These are phyloP conservation scores for Limnothrissa miodon DNA, from an alignment of 2,113 vertebrate species.

Conservation along the genomic window DNA sequence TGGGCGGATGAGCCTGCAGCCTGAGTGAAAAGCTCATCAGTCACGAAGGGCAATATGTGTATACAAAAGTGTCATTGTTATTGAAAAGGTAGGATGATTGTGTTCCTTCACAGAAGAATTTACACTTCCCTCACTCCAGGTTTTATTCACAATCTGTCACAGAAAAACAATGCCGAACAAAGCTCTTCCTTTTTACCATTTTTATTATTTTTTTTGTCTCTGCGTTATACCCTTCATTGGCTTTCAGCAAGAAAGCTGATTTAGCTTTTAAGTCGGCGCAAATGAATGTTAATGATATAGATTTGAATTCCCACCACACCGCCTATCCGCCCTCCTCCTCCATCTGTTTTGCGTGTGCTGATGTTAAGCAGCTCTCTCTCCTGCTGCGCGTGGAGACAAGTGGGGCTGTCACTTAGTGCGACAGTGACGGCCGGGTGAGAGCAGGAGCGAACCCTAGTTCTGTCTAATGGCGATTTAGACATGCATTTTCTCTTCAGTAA, in stretches of 20 bases:
- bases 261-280: constrained; percentile 23
- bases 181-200: constrained; percentile 3
- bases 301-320: constrained; percentile 5
- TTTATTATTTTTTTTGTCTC: neutral
- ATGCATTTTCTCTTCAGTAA: neutral
- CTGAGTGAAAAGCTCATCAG: neutral
- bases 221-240: neutral
- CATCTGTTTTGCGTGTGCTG: neutral
- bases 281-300: constrained; percentile 32
- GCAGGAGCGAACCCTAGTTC: neutral
- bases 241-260: constrained; percentile 17
- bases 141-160: neutral
- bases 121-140: neutral
- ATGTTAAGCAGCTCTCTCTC: neutral
- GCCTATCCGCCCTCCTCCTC: neutral
- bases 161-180: neutral
- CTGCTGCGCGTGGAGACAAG: constrained; percentile 14
- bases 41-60: neutral
- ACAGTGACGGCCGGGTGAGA: constrained; percentile 15
- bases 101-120: neutral
- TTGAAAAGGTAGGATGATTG: neutral
- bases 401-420: constrained; percentile 19
- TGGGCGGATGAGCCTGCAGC: neutral
- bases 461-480: neutral
- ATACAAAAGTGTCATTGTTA: neutral